Evolutionary conservation across 1,140 invertebrate genomes (phyloP), one percentile per base, ranked within the genome.

Genomic region (Harpegnathos saltator): DNA sequence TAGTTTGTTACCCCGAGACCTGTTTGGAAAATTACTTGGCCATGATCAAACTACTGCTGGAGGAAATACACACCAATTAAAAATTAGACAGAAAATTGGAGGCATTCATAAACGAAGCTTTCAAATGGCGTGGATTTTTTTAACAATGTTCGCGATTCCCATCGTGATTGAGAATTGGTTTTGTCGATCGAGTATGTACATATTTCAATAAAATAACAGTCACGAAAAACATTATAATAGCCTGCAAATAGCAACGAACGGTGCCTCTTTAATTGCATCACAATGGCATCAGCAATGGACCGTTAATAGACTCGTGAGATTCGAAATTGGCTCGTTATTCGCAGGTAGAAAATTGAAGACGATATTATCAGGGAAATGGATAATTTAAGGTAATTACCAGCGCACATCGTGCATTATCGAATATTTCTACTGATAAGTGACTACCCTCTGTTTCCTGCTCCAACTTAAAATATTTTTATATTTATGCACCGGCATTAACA

Each of bases 301-400:
- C 29, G 17, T 68, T 68, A n/a, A n/a, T 78, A 19, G 44, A 15
- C 17, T 52, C 48, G 24, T 52, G 11, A 3, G 24, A 68, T 19
- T 56, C 14, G 56, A 66, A 86, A 77, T 54, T 63, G 59, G 59
- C 61, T 54, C 44, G 56, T 74, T 38, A 72, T 58, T 14, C n/a
- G 48, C 33, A 72, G 19, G 14, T 5, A 71, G 54, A 50, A 86
- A 77, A 63, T 83, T 66, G 69, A 86, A 54, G 58, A 52, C 15
- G 50, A 29, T 29, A 44, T 84, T 66, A 88, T 77, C 69, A 48
- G 24, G 22, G 11, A 61, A 14, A 14, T 52, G 9, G 7, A 44
- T 85, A 72, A 83, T 62, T 87, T 84, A 84, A 87, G 48, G 14
- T 86, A 86, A 87, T 87, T 78, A 65, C 24, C 58, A 48, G 52